Conservation (phyloP, 2,113 vertebrate species). For the Myotis brandtii region DNA sequence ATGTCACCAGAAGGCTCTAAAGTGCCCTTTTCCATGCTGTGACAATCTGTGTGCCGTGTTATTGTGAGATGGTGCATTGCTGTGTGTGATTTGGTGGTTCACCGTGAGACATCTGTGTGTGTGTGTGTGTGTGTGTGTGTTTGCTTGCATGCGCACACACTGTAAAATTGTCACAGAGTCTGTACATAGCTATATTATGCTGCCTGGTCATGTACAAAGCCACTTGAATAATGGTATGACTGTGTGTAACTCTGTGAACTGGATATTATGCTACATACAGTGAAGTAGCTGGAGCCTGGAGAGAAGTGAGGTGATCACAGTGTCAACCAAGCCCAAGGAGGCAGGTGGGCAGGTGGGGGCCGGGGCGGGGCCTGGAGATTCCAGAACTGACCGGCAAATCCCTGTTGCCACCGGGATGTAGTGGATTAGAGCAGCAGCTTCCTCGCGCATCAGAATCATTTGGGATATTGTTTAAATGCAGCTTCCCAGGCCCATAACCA, state of each 20-base stretch:
- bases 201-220: not conserved
- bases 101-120: not conserved
- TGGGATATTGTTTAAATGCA: not conserved
- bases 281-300: not conserved
- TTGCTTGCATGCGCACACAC: not conserved
- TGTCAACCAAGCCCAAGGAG: not conserved
- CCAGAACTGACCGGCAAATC: not conserved
- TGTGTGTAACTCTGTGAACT: not conserved
- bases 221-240: too few species aligned
- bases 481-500: not conserved
- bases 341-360: not conserved
- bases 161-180: not conserved
- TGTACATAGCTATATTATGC: not conserved
- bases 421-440: not conserved
- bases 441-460: not conserved
- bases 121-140: not conserved
- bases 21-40: not conserved
- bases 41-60: not conserved
- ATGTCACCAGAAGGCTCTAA: not conserved
- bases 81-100: not conserved
- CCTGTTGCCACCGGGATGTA: not conserved
- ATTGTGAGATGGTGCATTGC: not conserved
- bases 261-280: too few species aligned
- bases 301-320: rapidly evolving
- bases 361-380: not conserved